Conservation (phyloP, 1,140 invertebrate species). For the Colletes gigas region DNA sequence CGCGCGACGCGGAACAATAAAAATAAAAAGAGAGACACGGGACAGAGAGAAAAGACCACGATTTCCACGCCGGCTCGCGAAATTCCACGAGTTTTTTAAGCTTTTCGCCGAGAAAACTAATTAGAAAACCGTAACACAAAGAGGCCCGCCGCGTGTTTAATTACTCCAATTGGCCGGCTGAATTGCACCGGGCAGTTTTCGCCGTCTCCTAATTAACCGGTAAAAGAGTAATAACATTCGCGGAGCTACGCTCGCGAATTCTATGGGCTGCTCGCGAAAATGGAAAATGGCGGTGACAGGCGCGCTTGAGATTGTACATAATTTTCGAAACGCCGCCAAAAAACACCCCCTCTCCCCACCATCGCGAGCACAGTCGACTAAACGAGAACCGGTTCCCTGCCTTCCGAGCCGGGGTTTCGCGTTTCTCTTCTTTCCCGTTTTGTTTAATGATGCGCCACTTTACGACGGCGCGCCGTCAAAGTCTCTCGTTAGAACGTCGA, state of each 20-base stretch:
- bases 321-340: neutral
- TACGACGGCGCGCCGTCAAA: neutral
- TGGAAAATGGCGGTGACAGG: neutral
- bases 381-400: neutral
- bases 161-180: conserved; percentile 7
- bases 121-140: conserved; percentile 6
- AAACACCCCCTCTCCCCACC: neutral
- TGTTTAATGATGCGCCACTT: conserved; percentile 7
- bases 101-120: neutral
- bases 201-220: conserved; percentile 11
- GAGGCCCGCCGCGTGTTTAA: neutral
- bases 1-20: neutral
- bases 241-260: neutral
- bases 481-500: conserved; percentile 12
- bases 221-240: neutral
- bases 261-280: neutral
- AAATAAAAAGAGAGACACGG: neutral
- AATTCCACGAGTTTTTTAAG: neutral
- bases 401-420: neutral
- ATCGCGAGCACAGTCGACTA: neutral
- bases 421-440: neutral
- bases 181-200: neutral
- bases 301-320: neutral
- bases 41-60: neutral
- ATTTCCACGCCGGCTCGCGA: too few species aligned